Conservation (phyloP, 2,888 invertebrate species). For the Lysandra bellargus region DNA sequence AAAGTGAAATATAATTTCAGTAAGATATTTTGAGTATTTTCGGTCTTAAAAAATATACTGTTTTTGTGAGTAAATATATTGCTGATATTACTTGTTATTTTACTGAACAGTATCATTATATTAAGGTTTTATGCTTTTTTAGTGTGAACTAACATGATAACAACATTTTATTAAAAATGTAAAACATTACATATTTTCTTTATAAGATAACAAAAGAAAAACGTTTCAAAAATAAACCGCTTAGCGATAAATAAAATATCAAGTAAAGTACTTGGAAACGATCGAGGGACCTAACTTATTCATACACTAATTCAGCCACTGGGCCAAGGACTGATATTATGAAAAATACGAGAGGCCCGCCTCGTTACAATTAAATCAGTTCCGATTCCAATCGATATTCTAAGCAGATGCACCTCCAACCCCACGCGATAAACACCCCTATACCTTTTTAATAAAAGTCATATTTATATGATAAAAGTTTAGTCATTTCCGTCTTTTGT, state of each 20-base stretch:
- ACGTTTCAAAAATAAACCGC: background rate
- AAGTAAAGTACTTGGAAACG: background rate
- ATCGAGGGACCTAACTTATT: slow-evolving; percentile 20
- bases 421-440: slow-evolving; percentile 37
- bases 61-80: background rate
- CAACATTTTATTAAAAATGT: background rate
- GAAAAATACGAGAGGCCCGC: slow-evolving; percentile 50
- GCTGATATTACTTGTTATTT: background rate
- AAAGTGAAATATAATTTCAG: background rate
- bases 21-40: background rate
- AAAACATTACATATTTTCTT: background rate
- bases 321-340: slow-evolving; percentile 64
- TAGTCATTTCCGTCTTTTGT: slow-evolving; percentile 70
- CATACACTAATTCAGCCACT: slow-evolving; percentile 32
- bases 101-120: background rate
- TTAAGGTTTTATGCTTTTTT: background rate
- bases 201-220: background rate
- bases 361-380: slow-evolving; percentile 67
- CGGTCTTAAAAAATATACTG: background rate
- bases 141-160: background rate
- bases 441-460: slow-evolving; percentile 45
- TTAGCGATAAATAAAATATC: slow-evolving; percentile 20
- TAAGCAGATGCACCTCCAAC: slow-evolving; percentile 42
- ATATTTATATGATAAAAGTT: slow-evolving; percentile 57
- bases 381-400: slow-evolving; percentile 57